Percentiles rank a stretch among this genome's conserved stretches.
Evolutionary conservation across 2,888 invertebrate species (phyloP).

Genomic region (Cyaniris semiargus): DNA sequence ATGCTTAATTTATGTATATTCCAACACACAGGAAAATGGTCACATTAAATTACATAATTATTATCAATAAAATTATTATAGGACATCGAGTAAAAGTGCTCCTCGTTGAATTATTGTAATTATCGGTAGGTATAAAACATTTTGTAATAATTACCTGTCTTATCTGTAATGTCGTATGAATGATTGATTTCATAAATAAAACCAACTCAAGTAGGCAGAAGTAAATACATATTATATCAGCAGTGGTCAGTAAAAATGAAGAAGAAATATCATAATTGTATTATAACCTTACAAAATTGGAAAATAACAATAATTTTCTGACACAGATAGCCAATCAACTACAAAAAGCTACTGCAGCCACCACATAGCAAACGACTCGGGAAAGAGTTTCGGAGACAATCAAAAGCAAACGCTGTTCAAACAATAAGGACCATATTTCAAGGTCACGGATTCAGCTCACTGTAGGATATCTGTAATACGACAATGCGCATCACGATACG

Average conservation of each 20-base stretch:
- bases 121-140: background rate
- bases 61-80: background rate
- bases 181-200: background rate
- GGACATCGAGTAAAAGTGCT: conserved; percentile 5
- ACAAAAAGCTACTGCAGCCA: background rate
- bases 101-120: background rate
- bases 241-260: no score
- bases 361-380: background rate
- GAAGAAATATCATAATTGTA: no score
- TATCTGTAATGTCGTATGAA: background rate
- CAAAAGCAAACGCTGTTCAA: background rate
- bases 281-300: background rate
- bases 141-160: background rate
- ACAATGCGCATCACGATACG: background rate
- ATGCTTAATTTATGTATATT: background rate
- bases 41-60: background rate
- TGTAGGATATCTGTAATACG: background rate
- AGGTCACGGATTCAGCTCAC: background rate
- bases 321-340: background rate
- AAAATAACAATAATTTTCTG: background rate
- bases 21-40: background rate
- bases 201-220: background rate
- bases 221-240: no score
- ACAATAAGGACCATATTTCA: background rate
- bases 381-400: background rate